Conservation (phyloP, 2,113 vertebrate genomes). For the Galemys pyrenaicus region DNA sequence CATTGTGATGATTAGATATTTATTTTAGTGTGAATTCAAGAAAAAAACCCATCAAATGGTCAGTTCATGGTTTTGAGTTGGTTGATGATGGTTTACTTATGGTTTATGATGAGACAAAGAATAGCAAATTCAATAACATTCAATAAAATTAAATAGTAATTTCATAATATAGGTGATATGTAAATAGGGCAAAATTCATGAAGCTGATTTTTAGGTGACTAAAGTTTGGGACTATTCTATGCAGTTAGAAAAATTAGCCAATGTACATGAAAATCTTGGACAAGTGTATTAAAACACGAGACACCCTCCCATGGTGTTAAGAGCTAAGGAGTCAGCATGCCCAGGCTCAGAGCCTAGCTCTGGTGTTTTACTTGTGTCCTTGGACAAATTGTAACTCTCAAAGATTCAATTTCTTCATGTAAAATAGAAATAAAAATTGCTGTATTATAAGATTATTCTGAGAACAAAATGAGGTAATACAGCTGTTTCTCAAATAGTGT, state of each 20-base stretch:
- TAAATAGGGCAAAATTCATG: conserved; percentile 25
- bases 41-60: conserved; percentile 7
- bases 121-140: background rate
- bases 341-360: background rate
- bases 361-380: background rate
- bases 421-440: background rate
- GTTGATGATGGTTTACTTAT: too few species aligned
- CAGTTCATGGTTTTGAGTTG: background rate
- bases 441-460: background rate
- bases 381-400: background rate
- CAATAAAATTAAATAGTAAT: conserved; percentile 8
- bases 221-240: background rate
- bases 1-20: conserved; percentile 7
- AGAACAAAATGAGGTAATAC: background rate
- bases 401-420: conserved; percentile 1
- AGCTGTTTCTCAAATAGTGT: background rate
- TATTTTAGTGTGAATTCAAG: background rate
- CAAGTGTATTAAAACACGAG: background rate
- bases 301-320: background rate
- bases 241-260: background rate
- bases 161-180: background rate
- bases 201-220: background rate
- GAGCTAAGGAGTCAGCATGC: background rate
- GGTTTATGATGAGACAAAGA: conserved; percentile 17
- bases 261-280: background rate